phyloP scores from a whole-genome alignment of 2,797 vertebrate genomes.

The Passerculus sandwichensis region DNA sequence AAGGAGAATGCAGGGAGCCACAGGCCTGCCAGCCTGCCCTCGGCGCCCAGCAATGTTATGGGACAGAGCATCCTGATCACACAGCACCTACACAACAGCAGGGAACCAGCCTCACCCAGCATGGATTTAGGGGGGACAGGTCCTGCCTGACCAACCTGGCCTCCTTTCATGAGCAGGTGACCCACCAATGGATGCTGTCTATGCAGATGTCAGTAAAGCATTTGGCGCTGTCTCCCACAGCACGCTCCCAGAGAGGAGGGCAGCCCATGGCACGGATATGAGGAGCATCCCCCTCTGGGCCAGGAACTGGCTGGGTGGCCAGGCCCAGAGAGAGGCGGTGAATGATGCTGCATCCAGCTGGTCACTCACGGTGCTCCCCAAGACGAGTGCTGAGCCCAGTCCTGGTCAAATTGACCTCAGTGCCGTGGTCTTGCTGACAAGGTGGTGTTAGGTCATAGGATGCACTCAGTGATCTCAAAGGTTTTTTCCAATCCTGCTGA shows the following conservation, averaged over 20 bases:
- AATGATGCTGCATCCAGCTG: background rate
- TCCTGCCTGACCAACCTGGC: background rate
- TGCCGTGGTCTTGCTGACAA: background rate
- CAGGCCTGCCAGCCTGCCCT: background rate
- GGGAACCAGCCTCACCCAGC: background rate
- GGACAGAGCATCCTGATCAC: background rate
- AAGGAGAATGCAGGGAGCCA: background rate
- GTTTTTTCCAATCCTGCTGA: background rate
- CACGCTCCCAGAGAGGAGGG: background rate
- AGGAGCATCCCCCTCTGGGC: fast-evolving
- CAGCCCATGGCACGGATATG: background rate
- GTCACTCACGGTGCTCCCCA: background rate
- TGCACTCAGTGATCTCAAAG: background rate
- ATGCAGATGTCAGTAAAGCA: background rate
- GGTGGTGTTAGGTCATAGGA: background rate
- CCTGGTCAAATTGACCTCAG: background rate
- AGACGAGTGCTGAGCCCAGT: background rate
- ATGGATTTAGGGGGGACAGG: background rate
- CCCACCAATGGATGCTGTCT: background rate
- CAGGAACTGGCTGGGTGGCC: fast-evolving
- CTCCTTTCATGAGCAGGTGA: background rate
- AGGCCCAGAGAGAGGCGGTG: background rate
- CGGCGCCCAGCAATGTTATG: fast-evolving
- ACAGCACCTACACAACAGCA: fast-evolving
- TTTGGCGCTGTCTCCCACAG: background rate